A percentile compares a stretch with the other conserved stretches of the same genome.
These are phyloP conservation scores for Orchesellides sinensis DNA, from an alignment of 2,888 invertebrate species.

Conservation along the genomic window DNA sequence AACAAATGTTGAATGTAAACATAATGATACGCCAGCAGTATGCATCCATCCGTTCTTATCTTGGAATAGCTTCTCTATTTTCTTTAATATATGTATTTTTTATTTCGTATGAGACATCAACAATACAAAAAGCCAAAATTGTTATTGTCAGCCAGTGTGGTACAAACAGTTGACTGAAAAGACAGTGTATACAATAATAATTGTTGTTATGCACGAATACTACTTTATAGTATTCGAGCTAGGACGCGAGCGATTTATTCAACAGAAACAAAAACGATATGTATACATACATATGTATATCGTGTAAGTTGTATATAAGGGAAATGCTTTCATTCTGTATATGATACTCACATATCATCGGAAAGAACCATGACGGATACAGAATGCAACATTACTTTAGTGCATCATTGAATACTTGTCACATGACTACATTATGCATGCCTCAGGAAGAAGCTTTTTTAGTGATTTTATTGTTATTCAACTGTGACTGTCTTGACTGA, in stretches of 20 bases:
- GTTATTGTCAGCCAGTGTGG: not conserved
- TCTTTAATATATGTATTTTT: not conserved
- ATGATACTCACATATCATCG: no score
- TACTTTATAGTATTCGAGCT: conserved; percentile 2
- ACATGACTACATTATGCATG: conserved; percentile 4
- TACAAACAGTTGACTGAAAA: not conserved
- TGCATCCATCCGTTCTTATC: conserved; percentile 29
- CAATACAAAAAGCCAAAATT: not conserved
- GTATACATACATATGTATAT: not conserved
- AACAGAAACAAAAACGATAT: no score
- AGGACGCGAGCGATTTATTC: no score
- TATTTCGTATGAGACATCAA: conserved; percentile 6
- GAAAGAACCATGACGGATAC: not conserved
- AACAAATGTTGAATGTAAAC: no score
- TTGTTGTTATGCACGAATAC: conserved; percentile 50
- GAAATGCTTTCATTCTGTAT: no score
- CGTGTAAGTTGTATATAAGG: not conserved
- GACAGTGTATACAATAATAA: conserved; percentile 3
- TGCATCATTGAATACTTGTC: conserved; percentile 17
- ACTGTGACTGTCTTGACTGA: conserved; percentile 12
- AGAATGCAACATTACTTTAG: no score
- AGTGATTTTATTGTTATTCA: conserved; percentile 43
- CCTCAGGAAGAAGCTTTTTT: conserved; percentile 59
- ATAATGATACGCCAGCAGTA: not conserved
- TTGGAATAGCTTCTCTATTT: not conserved